Conservation (phyloP, 2,888 invertebrate species). For the Andrena minutula region DNA sequence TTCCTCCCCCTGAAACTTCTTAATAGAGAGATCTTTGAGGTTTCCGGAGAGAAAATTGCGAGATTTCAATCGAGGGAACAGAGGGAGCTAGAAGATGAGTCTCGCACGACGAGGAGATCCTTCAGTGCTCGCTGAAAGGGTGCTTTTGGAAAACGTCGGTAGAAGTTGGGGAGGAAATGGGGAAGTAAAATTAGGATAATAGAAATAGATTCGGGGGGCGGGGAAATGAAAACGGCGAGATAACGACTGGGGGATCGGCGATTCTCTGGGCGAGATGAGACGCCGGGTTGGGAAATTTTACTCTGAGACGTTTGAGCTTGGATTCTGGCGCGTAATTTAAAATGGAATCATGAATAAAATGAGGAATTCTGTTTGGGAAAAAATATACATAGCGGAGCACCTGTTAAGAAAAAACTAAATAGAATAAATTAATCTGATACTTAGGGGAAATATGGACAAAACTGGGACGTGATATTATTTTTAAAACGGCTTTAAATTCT, state of each 20-base stretch:
- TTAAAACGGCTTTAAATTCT: no score
- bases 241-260: constrained; percentile 37
- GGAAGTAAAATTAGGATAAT: constrained; percentile 45
- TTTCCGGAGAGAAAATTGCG: not conserved
- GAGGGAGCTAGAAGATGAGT: not conserved
- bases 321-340: not conserved
- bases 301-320: not conserved
- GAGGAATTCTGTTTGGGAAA: not conserved
- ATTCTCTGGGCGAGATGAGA: constrained; percentile 11
- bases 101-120: constrained; percentile 15
- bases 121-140: not conserved
- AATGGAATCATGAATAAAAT: not conserved
- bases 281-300: constrained; percentile 2
- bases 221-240: constrained; percentile 16
- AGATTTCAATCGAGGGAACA: constrained; percentile 22
- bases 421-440: no score
- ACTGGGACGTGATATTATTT: no score
- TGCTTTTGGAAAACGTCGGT: constrained; percentile 10
- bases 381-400: not conserved
- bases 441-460: no score
- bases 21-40: constrained; percentile 4
- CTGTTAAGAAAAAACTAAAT: not conserved
- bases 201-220: constrained; percentile 43
- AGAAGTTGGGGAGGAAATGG: not conserved
- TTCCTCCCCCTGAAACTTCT: not conserved